Conservation (phyloP, 2,797 vertebrate genomes). For the Lerista edwardsae region DNA sequence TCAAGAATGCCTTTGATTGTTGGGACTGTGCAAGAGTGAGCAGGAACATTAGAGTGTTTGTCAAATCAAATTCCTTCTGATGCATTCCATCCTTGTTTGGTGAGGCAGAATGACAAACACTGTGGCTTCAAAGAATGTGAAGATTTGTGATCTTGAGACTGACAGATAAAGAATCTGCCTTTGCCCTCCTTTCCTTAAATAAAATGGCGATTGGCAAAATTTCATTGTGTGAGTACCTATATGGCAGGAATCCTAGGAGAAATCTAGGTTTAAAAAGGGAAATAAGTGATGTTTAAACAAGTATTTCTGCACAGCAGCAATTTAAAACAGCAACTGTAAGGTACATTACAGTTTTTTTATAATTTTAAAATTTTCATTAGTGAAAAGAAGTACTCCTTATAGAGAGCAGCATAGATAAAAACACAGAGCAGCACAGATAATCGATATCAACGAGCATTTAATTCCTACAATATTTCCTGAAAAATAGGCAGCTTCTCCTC, state of each 20-base stretch:
- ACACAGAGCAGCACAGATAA: background rate
- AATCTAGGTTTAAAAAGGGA: background rate
- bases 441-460: background rate
- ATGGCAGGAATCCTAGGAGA: background rate
- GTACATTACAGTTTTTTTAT: no score
- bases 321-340: background rate
- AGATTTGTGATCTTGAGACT: background rate
- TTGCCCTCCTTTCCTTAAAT: constrained; percentile 10
- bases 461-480: constrained; percentile 25
- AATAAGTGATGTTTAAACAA: constrained; percentile 33
- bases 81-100: background rate
- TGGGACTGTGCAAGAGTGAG: constrained; percentile 10
- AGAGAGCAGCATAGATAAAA: constrained; percentile 14
- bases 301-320: constrained; percentile 3
- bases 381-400: background rate
- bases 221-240: constrained; percentile 2
- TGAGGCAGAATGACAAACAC: constrained; percentile 8
- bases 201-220: constrained; percentile 1
- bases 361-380: no score
- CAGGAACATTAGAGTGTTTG: constrained; percentile 11
- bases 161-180: background rate
- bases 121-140: constrained; percentile 27
- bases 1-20: constrained; percentile 37
- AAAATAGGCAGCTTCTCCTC: background rate
- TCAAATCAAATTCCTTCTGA: background rate